phyloP scores from a whole-genome alignment of 2,888 invertebrate species.

The Polydrusus tereticollis region DNA sequence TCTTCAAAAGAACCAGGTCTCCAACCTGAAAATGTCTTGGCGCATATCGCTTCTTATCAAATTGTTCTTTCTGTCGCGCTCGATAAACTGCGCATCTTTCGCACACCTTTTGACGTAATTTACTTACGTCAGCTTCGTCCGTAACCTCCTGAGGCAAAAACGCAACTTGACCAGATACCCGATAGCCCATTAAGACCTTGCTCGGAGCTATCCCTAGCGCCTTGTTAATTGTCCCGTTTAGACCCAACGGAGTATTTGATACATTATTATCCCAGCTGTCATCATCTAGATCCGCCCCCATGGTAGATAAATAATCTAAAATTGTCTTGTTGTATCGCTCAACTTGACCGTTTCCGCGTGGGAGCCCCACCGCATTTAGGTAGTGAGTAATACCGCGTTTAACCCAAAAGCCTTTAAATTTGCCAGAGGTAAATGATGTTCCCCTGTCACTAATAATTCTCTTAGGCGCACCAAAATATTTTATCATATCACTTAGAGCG shows the following conservation, averaged over 20 bases:
- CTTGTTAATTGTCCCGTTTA: constrained; percentile 47
- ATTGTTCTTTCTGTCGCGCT: constrained; percentile 39
- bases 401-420: too few relatives aligned
- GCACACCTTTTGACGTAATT: constrained; percentile 14
- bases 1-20: constrained; percentile 35
- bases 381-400: too few relatives aligned
- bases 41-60: constrained; percentile 33
- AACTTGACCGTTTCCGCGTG: too few relatives aligned
- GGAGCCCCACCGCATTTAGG: too few relatives aligned
- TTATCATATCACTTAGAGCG: too few relatives aligned
- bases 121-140: constrained; percentile 37
- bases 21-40: constrained; percentile 21
- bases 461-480: too few relatives aligned
- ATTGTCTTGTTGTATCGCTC: constrained; percentile 1
- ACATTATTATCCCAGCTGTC: constrained; percentile 48
- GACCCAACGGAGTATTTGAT: constrained; percentile 43
- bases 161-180: constrained; percentile 38
- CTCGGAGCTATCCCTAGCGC: constrained; percentile 45
- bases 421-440: too few relatives aligned
- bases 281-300: constrained; percentile 32
- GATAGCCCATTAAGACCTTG: constrained; percentile 47
- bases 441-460: too few relatives aligned
- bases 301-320: constrained; percentile 30
- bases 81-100: constrained; percentile 37
- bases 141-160: constrained; percentile 3